A percentile compares a stretch with the other conserved stretches of the same genome.
Conservation (phyloP, 2,113 vertebrate species). For the Craseonycteris thonglongyai region DNA sequence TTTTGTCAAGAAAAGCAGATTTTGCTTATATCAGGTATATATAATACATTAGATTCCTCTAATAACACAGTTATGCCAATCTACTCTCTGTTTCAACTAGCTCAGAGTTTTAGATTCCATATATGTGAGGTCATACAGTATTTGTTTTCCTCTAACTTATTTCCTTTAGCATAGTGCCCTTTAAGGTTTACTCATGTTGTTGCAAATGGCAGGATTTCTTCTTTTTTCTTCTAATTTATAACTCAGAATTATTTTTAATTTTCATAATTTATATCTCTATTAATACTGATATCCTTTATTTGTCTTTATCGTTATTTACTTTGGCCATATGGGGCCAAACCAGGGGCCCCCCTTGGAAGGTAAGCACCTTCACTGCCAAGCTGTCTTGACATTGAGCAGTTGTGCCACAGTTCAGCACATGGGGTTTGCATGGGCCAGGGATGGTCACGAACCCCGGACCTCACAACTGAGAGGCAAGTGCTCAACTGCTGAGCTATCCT, state of each 20-base stretch:
- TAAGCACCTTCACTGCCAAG: too few species aligned
- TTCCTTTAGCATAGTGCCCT: not conserved
- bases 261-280: not conserved
- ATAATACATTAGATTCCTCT: not conserved
- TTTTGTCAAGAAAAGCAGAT: not conserved
- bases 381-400: too few species aligned
- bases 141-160: not conserved
- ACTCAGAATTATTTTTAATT: not conserved
- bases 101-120: not conserved
- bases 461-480: too few species aligned
- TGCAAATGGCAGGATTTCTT: not conserved
- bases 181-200: not conserved
- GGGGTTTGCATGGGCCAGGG: too few species aligned
- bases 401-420: too few species aligned
- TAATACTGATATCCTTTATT: not conserved
- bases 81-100: not conserved
- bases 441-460: too few species aligned
- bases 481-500: too few species aligned
- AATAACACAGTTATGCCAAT: not conserved
- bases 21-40: not conserved
- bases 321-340: too few species aligned
- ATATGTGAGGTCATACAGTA: not conserved
- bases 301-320: not conserved
- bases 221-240: not conserved
- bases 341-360: too few species aligned